These are phyloP conservation scores for Acleris emargana DNA, from an alignment of 2,888 invertebrate species.

Conservation along the genomic window DNA sequence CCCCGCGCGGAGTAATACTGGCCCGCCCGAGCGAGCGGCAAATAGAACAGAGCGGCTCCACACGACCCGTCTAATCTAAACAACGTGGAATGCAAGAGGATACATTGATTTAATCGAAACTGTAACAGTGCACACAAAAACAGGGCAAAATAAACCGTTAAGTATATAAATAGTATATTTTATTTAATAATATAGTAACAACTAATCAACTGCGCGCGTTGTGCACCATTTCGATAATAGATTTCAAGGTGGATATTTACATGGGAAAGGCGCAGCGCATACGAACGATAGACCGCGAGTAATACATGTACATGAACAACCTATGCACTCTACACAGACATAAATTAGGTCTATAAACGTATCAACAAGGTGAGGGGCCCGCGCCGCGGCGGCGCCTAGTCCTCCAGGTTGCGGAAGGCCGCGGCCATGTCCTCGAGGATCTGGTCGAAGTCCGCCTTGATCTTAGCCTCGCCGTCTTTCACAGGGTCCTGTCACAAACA, in stretches of 20 bases:
- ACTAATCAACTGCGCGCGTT: slow-evolving; percentile 39
- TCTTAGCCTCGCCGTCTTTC: slow-evolving; percentile 98
- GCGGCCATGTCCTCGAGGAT: slow-evolving; percentile 98
- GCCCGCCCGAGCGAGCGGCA: slow-evolving; percentile 10
- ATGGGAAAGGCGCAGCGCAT: not conserved
- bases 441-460: slow-evolving; percentile 98
- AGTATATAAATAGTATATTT: slow-evolving; percentile 66
- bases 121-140: slow-evolving; percentile 49
- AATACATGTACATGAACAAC: slow-evolving; percentile 44
- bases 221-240: slow-evolving; percentile 6
- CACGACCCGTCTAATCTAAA: slow-evolving; percentile 11
- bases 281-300: slow-evolving; percentile 50
- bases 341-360: slow-evolving; percentile 50
- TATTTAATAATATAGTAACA: slow-evolving; percentile 44
- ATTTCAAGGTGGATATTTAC: slow-evolving; percentile 31
- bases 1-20: slow-evolving; percentile 37
- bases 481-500: slow-evolving; percentile 91
- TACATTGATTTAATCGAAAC: slow-evolving; percentile 46
- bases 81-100: slow-evolving; percentile 79
- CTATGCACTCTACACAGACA: slow-evolving; percentile 58
- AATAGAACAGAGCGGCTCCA: slow-evolving; percentile 1
- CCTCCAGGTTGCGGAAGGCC: slow-evolving; percentile 99
- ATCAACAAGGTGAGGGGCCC: slow-evolving; percentile 45
- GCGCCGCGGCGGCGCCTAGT: slow-evolving; percentile 84
- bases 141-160: slow-evolving; percentile 60